Evolutionary conservation across 2,113 vertebrate species (phyloP), one percentile per base, ranked within the genome.

Genomic region (Calidris pygmaea): DNA sequence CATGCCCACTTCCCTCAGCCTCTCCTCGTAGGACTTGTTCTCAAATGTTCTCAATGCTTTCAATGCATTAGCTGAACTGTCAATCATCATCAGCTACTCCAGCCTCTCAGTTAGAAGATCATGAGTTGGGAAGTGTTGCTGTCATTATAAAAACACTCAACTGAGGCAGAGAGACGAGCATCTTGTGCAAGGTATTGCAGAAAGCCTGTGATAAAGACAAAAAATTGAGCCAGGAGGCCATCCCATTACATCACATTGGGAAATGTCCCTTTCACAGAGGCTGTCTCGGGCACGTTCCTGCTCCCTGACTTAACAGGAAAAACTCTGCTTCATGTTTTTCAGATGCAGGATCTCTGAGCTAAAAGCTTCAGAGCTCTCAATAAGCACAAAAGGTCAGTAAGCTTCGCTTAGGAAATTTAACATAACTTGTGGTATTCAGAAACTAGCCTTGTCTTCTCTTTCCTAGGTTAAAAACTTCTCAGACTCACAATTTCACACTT

Each of bases 161-260:
- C 29, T 55, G 11, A 77, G 65, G 45, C n/a, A 77, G 35, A 50
- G 6, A 47, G 7, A 66, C 0, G 1, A 84, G 27, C 9, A 53
- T 30, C 41, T 83, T 45, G 32, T 0, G 0, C 63, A 74, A 92
- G 27, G 30, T 2, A 1, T 47, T 17, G 48, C 2, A 9, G n/a
- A 45, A 86, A 77, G 15, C 9, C 34, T 12, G 10, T 14, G 15
- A 37, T 17, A 83, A 60, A 71, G 45, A 24, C 19, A 55, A 47
- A 53, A 41, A 39, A 53, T 3, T 19, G 11, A 86, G 32, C 19
- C 32, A 81, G 60, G 20, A 76, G 76, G 21, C 18, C n/a, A 39
- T 10, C 20, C 22, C 22, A 29, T 39, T n/a, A 52, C 8, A 29
- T 59, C 34, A 45, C 13, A 55, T 2, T 0, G 2, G 41, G 60